These are phyloP conservation scores for Choristoneura rosaceana DNA, from an alignment of 2,888 invertebrate species.

Conservation along the genomic window DNA sequence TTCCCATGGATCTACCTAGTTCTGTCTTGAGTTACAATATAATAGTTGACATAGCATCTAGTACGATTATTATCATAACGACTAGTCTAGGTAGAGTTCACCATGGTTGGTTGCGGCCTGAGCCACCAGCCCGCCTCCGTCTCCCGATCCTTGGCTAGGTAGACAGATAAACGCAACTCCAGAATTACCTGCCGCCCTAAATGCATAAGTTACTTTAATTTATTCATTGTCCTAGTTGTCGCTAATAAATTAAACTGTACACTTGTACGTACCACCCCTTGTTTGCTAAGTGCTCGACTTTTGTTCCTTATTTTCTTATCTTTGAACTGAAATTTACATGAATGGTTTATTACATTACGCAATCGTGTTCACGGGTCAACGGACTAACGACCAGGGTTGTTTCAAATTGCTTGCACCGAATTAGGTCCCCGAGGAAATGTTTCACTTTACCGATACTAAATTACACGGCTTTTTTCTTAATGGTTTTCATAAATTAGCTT, in stretches of 20 bases:
- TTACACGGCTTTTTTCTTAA: background rate
- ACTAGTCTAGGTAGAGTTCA: no score
- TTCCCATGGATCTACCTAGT: no score
- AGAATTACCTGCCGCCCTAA: slow-evolving; percentile 10
- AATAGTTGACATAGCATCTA: no score
- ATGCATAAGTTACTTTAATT: slow-evolving; percentile 34
- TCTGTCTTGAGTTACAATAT: no score
- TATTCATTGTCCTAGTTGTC: slow-evolving; percentile 32
- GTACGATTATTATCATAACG: no score
- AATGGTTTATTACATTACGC: slow-evolving; percentile 33
- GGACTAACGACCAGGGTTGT: slow-evolving; percentile 32
- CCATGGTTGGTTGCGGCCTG: no score
- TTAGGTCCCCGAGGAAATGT: slow-evolving; percentile 26
- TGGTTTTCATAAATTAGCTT: slow-evolving; percentile 4
- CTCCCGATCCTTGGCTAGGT: background rate
- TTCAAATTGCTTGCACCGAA: slow-evolving; percentile 33
- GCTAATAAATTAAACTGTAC: slow-evolving; percentile 20
- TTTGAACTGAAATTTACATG: slow-evolving; percentile 22
- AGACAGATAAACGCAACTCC: background rate
- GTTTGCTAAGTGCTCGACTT: slow-evolving; percentile 11
- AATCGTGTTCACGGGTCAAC: slow-evolving; percentile 29
- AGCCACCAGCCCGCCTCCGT: no score
- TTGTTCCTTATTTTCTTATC: slow-evolving; percentile 20
- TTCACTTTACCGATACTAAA: slow-evolving; percentile 29
- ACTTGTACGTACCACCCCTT: slow-evolving; percentile 1